phyloP scores from a whole-genome alignment of 2,888 invertebrate genomes.

The Idaea aversata region DNA sequence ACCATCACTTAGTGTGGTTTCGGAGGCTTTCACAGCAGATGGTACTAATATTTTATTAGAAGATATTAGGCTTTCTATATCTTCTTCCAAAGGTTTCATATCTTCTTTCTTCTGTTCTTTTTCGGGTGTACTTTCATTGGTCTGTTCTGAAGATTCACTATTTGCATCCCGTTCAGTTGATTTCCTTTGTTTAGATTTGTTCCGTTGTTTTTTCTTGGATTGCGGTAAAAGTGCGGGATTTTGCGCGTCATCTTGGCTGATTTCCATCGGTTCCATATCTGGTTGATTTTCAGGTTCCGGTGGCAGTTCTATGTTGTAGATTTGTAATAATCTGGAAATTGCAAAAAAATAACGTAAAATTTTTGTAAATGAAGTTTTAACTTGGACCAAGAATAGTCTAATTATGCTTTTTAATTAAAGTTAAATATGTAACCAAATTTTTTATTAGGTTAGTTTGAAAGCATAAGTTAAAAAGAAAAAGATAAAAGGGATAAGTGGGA shows the following conservation, averaged over 20 bases:
- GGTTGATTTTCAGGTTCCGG: conserved; percentile 74
- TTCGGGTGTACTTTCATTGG: conserved; percentile 61
- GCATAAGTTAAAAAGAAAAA: too few species aligned
- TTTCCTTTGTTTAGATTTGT: conserved; percentile 66
- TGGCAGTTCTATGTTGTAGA: conserved; percentile 84
- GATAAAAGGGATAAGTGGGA: too few species aligned
- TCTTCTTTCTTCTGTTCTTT: conserved; percentile 50
- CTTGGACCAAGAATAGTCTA: too few species aligned
- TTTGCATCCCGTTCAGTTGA: conserved; percentile 62
- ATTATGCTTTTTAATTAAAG: too few species aligned
- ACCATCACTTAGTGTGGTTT: conserved; percentile 49
- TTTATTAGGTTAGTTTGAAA: too few species aligned
- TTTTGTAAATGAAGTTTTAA: too few species aligned
- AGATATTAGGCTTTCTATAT: conserved; percentile 74
- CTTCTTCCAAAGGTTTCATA: conserved; percentile 54
- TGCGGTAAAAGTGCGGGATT: conserved; percentile 46
- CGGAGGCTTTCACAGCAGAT: conserved; percentile 47
- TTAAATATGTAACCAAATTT: too few species aligned
- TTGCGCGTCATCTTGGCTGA: conserved; percentile 57
- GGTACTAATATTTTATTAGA: conserved; percentile 74
- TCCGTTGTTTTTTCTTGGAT: conserved; percentile 65
- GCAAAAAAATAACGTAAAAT: not conserved
- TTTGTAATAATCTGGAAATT: conserved; percentile 84
- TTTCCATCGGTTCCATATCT: not conserved
- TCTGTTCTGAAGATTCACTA: conserved; percentile 61